Base-by-base conservation (phyloP, 1,140 invertebrate genomes). In the Adoxophyes honmai region DNA sequence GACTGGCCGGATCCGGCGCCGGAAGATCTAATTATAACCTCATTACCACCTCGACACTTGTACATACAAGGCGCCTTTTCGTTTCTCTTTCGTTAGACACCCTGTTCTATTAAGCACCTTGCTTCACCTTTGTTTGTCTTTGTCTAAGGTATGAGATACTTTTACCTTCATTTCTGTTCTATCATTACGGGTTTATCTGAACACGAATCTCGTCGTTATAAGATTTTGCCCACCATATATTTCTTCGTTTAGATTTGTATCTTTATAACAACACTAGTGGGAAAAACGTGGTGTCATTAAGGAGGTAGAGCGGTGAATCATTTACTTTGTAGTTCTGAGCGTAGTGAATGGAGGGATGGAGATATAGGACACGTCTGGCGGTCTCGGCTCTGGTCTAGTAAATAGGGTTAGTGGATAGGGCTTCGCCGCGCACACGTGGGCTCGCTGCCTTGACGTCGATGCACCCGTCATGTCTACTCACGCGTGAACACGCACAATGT, bases 11-110 rank as follows among this genome's bases (percentile, higher is more conserved):
- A 79, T 73, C 67, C 67, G 59, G 58, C 51, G 64, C 64, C 78
- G 79, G 76, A 80, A 75, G 77, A 73, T 71, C 68, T 73, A 68
- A 84, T 84, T 81, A 83, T 74, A 83, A 71, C 74, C 73, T 81
- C 73, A 78, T 83, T 81, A 76, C 72, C 54, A 59, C 59, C 69
- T 72, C 68, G 70, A 76, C 66, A 71, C 68, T 73, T 66, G 69
- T 69, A 54, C 44, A 56, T 38, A 57, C 34, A 35, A 28, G 21
- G 2, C 21, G 21, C 1, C 58, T 57, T 64, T 64, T 48, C 37
- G 34, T 59, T 59, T 56, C 57, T 68, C 73, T 78, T 74, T 76
- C 65, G 44, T 70, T 69, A 38, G 52, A 35, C n/a, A 18, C 37
- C 38, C 37, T 58, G 55, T 60, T 16, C 11, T 28, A 28, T 28